Evolutionary conservation across 2,113 vertebrate species (phyloP).

Genomic region (Sylvilagus bachmani): DNA sequence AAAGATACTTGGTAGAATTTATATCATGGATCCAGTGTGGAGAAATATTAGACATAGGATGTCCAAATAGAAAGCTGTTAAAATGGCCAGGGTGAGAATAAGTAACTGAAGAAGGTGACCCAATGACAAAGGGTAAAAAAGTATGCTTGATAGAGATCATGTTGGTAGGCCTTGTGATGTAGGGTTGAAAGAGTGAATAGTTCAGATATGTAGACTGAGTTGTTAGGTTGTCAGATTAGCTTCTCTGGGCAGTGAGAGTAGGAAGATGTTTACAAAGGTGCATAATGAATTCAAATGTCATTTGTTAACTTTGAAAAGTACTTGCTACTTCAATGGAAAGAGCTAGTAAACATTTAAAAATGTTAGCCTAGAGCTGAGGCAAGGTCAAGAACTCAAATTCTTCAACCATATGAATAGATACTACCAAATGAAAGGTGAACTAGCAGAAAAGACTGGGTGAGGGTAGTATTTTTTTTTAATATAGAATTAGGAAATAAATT

Average conservation of each 20-base stretch:
- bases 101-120: neutral
- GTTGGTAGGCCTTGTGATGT: neutral
- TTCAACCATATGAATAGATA: neutral
- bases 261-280: neutral
- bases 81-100: neutral
- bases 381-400: neutral
- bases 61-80: neutral
- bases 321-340: neutral
- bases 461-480: neutral
- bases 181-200: neutral
- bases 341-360: constrained; percentile 38
- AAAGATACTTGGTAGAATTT: neutral
- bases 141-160: neutral
- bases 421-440: neutral
- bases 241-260: neutral
- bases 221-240: neutral
- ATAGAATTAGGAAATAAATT: neutral
- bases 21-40: neutral
- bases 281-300: neutral
- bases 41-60: neutral
- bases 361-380: neutral
- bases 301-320: neutral
- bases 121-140: neutral
- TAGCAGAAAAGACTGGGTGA: neutral
- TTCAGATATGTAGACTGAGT: neutral